Base-by-base conservation (phyloP, 2,888 invertebrate species). In the Sinodicranocentrus sp. region DNA sequence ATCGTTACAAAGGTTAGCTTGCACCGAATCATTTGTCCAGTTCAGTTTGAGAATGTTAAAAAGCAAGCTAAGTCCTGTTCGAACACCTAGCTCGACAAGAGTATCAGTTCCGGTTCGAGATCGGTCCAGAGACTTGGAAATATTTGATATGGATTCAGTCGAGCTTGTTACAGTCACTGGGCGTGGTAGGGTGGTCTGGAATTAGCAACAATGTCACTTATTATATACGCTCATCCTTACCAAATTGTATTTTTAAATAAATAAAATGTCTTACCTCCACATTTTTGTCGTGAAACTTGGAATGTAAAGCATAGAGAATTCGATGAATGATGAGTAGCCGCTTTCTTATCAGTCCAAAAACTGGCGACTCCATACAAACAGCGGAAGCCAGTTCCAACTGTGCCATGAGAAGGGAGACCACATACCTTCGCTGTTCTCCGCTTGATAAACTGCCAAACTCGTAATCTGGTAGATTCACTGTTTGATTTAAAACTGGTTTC, bases 41-140 rank as follows among this genome's bases (percentile, higher is more conserved):
- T 93, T 93, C 88, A 93, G 93, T 85, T 91, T 90, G 21, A 94
- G 90, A 26, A 94, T 89, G 6, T 93, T 92, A 89, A 94, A 94
- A 25, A 94, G 89, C 61, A 94, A 90, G 83, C 92, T 92, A 5
- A 94, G 90, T 0, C 93, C 93, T 52, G 93, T 93, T 89, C 92
- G 92, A 0, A 94, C 92, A 5, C 93, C 93, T 87, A 94, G 91
- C 90, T 93, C 93, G 59, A 94, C 90, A 73, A 94, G 90, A 1
- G 93, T 93, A 89, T 93, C 92, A 44, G 92, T 91, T 43, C 92
- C 92, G 54, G 90, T 89, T 43, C 82, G 82, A 65, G 86, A 78
- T 44, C 57, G 44, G 33, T 87, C 87, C 43, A 25, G 1, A 26
- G 70, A 68, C 39, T 61, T 79, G 33, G 44, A 63, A 48, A 17